These are phyloP conservation scores for Leucania comma DNA, from an alignment of 2,888 invertebrate species.

Conservation along the genomic window DNA sequence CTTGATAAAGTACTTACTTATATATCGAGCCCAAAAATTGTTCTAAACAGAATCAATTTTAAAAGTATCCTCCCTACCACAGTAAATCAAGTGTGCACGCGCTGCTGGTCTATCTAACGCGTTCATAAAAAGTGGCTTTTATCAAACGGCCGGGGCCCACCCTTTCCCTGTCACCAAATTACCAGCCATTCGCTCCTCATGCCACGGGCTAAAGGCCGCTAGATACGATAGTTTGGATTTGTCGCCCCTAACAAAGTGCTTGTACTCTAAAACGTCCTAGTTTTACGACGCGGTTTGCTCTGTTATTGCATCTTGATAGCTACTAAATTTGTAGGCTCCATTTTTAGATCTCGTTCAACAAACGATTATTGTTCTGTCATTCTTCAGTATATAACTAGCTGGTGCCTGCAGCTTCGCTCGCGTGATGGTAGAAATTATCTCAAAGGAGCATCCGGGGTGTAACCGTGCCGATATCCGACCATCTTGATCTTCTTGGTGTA, in stretches of 20 bases:
- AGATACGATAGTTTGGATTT: slow-evolving; percentile 57
- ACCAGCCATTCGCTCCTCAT: slow-evolving; percentile 77
- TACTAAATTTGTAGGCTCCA: slow-evolving; percentile 26
- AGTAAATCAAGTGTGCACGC: slow-evolving; percentile 53
- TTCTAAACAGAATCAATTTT: slow-evolving; percentile 12
- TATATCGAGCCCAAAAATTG: background rate
- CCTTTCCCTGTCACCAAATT: slow-evolving; percentile 85
- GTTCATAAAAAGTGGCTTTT: slow-evolving; percentile 79
- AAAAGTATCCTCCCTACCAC: slow-evolving; percentile 12
- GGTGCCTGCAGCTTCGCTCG: no score
- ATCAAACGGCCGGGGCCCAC: slow-evolving; percentile 78
- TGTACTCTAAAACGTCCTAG: slow-evolving; percentile 46
- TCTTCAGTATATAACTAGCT: background rate
- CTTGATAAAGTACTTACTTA: slow-evolving; percentile 1
- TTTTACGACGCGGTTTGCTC: slow-evolving; percentile 54
- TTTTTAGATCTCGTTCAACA: slow-evolving; percentile 23
- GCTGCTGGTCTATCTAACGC: slow-evolving; percentile 55
- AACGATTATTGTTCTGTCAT: slow-evolving; percentile 15
- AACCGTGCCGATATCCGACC: no score
- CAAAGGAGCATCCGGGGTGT: no score
- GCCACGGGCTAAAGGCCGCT: slow-evolving; percentile 67
- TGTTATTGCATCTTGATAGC: slow-evolving; percentile 59
- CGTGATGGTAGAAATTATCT: no score
- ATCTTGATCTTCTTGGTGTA: no score
- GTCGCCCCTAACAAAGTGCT: slow-evolving; percentile 57